Evolutionary conservation across 2,113 vertebrate genomes (phyloP), one percentile per base, ranked within the genome.

Genomic region (Psettodes erumei): DNA sequence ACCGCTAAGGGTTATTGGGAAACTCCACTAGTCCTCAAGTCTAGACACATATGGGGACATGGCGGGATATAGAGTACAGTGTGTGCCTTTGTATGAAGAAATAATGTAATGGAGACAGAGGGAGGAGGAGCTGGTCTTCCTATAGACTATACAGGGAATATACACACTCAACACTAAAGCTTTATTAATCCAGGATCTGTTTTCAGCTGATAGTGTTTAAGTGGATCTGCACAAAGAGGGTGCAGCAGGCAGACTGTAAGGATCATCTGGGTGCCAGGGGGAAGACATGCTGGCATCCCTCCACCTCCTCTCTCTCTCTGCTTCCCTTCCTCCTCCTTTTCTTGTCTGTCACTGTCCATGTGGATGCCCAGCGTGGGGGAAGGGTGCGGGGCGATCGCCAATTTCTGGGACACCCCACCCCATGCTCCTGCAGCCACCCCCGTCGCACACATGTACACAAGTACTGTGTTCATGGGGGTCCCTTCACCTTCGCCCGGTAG

Each of bases 141-240:
- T 65, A 54, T 45, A 7, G 61, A 53, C 66, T 48, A 27, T 66
- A 61, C 25, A 27, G 23, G 55, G 69, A 64, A 56, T 15, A 45
- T 42, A 21, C 28, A 74, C 13, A 3, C 53, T 45, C 38, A 58
- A 8, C 51, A 55, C 62, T 33, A 62, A 58, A 68, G 63, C 75
- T 42, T 30, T 28, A 74, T 47, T 88, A 86, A 90, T 84, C 87
- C 87, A 35, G 62, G 77, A 81, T 88, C 89, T 90, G 86, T 83
- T 91, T 84, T 83, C 62, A 61, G 48, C 79, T 84, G 87, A 90
- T 88, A 84, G 59, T 3, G 59, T 82, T 68, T 80, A 70, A 85
- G 62, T 55, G 59, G 71, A 66, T 72, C 32, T 33, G 35, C 43
- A 86, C 76, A 73, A 67, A 78, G 63, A 79, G 23, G 63, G 33